Conservation (phyloP, 2,888 invertebrate species). For the Tortrix viridana region DNA sequence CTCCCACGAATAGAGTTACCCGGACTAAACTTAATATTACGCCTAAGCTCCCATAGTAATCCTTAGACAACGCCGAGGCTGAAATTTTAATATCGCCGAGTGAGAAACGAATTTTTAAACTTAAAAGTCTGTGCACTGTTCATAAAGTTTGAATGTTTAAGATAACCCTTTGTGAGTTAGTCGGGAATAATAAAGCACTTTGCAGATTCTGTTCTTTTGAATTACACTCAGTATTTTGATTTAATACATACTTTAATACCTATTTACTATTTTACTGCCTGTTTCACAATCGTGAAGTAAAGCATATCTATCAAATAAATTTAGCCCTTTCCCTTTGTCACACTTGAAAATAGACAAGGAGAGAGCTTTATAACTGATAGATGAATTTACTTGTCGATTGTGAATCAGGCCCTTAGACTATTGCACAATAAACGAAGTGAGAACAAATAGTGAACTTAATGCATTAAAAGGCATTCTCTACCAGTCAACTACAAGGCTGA, state of each 20-base stretch:
- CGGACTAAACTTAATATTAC: conserved; percentile 65
- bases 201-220: conserved; percentile 3
- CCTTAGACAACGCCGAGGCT: conserved; percentile 61
- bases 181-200: conserved; percentile 17
- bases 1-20: conserved; percentile 60
- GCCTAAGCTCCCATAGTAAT: conserved; percentile 62
- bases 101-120: conserved; percentile 54
- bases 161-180: conserved; percentile 12
- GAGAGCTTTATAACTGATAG: too few species aligned
- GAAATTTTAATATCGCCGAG: conserved; percentile 70
- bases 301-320: too few species aligned
- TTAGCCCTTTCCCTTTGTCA: too few species aligned
- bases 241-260: not conserved
- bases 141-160: conserved; percentile 6
- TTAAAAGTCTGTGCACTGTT: conserved; percentile 43
- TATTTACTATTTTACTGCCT: conserved; percentile 5
- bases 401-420: too few species aligned
- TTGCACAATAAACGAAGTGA: too few species aligned
- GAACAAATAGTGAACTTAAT: too few species aligned
- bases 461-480: too few species aligned
- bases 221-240: not conserved
- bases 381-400: too few species aligned
- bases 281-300: too few species aligned
- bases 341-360: too few species aligned
- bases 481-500: too few species aligned